Conservation (phyloP, 2,888 invertebrate genomes). For the Oxycera nigricornis region DNA sequence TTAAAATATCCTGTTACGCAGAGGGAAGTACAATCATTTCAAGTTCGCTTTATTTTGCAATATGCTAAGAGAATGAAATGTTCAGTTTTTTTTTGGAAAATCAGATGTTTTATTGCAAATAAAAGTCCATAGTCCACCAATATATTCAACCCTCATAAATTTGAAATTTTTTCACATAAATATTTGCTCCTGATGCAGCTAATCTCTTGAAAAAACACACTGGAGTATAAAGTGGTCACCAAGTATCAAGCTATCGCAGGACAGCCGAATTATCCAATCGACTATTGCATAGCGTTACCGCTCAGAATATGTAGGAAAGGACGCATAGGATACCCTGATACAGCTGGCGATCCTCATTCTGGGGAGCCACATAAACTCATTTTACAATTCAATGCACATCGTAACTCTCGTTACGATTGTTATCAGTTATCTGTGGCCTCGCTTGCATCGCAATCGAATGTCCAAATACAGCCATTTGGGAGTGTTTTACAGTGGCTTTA, state of each 20-base stretch:
- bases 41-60: no score
- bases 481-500: background rate
- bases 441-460: background rate
- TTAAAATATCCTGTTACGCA: no score
- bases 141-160: background rate
- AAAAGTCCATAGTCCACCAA: background rate
- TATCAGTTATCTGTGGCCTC: constrained; percentile 31
- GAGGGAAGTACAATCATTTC: no score
- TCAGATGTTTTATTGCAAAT: no score
- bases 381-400: constrained; percentile 35
- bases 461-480: constrained; percentile 4
- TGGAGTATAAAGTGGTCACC: background rate
- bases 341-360: background rate
- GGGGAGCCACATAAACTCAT: constrained; percentile 32
- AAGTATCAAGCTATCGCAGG: background rate
- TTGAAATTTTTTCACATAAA: background rate
- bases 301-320: background rate
- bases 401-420: constrained; percentile 35
- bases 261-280: constrained; percentile 13
- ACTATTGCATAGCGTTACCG: background rate
- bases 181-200: background rate
- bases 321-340: background rate
- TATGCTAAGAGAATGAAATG: no score
- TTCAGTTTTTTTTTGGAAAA: no score
- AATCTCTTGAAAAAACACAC: constrained; percentile 20